A percentile compares a stretch with the other conserved stretches of the same genome.
These are phyloP conservation scores for Motacilla alba DNA, from an alignment of 2,113 vertebrate species.

Conservation along the genomic window DNA sequence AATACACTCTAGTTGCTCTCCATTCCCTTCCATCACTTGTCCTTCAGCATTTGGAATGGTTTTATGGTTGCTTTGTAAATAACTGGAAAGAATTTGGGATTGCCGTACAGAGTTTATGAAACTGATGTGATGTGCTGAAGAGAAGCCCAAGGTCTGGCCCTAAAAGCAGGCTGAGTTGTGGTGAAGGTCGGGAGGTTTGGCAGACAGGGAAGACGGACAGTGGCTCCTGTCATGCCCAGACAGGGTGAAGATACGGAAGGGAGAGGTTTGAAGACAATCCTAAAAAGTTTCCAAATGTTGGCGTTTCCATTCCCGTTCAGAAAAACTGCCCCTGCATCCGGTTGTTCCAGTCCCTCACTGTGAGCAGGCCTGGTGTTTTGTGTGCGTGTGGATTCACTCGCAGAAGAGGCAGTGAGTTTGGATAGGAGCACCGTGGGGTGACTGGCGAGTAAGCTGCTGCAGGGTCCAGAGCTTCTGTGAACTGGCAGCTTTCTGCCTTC, in stretches of 20 bases:
- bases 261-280: not conserved
- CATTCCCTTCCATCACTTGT: not conserved
- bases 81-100: not conserved
- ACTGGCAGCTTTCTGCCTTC: not conserved
- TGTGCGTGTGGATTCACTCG: not conserved
- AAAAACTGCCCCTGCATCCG: not conserved
- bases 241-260: not conserved
- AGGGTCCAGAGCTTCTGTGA: not conserved
- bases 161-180: not conserved
- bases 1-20: fast-evolving
- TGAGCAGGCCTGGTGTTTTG: not conserved
- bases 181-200: not conserved
- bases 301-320: not conserved
- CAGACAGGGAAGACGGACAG: not conserved
- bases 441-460: not conserved
- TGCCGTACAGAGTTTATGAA: not conserved
- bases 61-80: not conserved
- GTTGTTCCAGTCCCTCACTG: not conserved
- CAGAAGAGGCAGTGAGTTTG: not conserved
- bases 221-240: not conserved
- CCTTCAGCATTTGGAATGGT: not conserved
- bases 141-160: not conserved
- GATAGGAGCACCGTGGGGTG: not conserved
- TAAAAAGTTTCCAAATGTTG: not conserved
- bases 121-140: not conserved